Conservation (phyloP, 2,113 vertebrate species). For the Burhinus bistriatus region DNA sequence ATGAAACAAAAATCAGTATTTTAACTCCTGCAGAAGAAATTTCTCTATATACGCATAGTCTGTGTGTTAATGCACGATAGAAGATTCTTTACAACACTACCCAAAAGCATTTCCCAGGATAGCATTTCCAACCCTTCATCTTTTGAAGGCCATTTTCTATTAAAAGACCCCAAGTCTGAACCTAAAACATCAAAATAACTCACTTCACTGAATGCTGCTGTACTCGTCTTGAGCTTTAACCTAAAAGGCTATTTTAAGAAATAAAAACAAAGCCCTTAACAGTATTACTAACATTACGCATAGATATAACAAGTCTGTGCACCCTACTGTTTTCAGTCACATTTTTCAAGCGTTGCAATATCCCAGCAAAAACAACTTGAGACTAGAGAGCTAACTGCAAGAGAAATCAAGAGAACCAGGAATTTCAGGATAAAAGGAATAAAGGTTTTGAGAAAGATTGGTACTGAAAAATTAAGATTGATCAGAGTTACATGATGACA, state of each 20-base stretch:
- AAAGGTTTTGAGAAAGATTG: not conserved
- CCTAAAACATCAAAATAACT: not conserved
- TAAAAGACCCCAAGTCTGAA: not conserved
- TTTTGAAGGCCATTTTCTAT: not conserved
- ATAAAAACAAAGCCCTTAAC: constrained; percentile 22
- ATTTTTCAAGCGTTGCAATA: not conserved
- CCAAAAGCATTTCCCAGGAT: not conserved
- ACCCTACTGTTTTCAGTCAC: not conserved
- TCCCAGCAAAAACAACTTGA: not conserved
- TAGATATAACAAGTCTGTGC: not conserved
- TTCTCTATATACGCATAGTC: not conserved
- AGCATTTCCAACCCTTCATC: not conserved
- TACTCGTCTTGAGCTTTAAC: not conserved
- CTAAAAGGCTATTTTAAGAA: constrained; percentile 8
- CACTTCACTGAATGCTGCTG: not conserved
- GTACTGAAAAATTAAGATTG: not conserved
- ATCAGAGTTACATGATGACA: not conserved
- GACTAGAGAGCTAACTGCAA: not conserved
- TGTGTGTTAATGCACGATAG: not conserved
- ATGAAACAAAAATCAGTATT: not conserved
- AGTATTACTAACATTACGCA: not conserved
- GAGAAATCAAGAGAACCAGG: not conserved
- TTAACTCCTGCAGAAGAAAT: not conserved
- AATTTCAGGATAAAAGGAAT: not conserved
- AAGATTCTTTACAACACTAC: not conserved